Percentiles rank a stretch among this genome's conserved stretches.
These are phyloP conservation scores for Physocephala rufipes DNA, from an alignment of 2,888 invertebrate species.

Conservation along the genomic window DNA sequence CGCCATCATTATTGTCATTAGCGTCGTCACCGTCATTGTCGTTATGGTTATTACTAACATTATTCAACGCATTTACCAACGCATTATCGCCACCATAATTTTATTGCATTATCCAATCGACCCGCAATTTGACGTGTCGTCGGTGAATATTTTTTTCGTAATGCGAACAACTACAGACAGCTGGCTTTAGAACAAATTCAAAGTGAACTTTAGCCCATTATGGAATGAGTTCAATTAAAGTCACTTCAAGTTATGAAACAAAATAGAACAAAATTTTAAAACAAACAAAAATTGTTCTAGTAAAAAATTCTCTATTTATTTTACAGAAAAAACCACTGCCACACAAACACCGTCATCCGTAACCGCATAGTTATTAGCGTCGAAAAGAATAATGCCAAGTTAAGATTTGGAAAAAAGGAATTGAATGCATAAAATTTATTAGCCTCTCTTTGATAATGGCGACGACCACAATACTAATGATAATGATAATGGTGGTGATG, in stretches of 20 bases:
- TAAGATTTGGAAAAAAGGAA: no score
- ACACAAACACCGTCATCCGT: background rate
- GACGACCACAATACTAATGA: no score
- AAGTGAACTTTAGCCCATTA: background rate
- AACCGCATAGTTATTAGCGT: background rate
- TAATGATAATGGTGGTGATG: background rate
- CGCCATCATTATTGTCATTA: background rate
- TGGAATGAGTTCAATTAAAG: no score
- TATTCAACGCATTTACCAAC: background rate
- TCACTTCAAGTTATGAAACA: no score
- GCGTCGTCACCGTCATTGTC: background rate
- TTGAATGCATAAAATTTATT: slow-evolving; percentile 7
- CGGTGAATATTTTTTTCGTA: slow-evolving; percentile 14
- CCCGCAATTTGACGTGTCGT: background rate
- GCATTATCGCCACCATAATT: slow-evolving; percentile 33
- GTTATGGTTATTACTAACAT: background rate
- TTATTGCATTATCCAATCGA: slow-evolving; percentile 30
- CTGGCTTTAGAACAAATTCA: background rate
- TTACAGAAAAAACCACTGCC: background rate
- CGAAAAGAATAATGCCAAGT: background rate
- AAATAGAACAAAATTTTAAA: background rate
- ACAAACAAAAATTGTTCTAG: background rate
- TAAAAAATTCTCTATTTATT: background rate
- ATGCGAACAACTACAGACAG: background rate
- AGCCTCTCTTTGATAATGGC: slow-evolving; percentile 11